Conservation (phyloP, 2,888 invertebrate species). For the Cephus nigrinus region DNA sequence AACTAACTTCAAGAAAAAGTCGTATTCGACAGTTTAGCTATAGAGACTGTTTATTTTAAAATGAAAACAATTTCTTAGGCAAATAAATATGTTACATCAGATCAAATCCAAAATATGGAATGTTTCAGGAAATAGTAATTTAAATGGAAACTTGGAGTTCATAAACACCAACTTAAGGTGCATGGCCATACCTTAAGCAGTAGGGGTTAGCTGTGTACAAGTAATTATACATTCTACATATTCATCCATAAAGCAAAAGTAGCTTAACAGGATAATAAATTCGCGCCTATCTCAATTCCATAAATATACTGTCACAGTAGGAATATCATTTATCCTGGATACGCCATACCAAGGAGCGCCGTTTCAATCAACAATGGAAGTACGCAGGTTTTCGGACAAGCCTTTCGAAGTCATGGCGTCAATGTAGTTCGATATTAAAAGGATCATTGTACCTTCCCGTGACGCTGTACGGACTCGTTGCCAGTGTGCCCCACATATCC, state of each 20-base stretch:
- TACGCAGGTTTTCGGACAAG: not conserved
- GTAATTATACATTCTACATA: not conserved
- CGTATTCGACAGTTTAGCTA: too few relatives aligned
- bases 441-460: not conserved
- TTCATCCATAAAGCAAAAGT: not conserved
- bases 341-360: not conserved
- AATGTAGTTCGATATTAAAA: not conserved
- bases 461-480: not conserved
- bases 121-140: not conserved
- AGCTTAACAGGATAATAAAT: not conserved
- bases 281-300: not conserved
- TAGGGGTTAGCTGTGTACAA: not conserved
- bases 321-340: not conserved
- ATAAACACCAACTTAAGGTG: not conserved
- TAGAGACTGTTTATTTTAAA: not conserved
- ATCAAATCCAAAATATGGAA: not conserved
- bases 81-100: not conserved
- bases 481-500: conserved; percentile 6
- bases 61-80: not conserved
- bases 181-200: not conserved
- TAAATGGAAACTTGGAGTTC: not conserved
- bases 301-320: not conserved
- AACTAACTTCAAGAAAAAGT: too few relatives aligned
- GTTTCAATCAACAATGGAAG: conserved; percentile 3
- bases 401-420: not conserved